Conservation (phyloP, 2,797 vertebrate species). For the Glyptemys insculpta region DNA sequence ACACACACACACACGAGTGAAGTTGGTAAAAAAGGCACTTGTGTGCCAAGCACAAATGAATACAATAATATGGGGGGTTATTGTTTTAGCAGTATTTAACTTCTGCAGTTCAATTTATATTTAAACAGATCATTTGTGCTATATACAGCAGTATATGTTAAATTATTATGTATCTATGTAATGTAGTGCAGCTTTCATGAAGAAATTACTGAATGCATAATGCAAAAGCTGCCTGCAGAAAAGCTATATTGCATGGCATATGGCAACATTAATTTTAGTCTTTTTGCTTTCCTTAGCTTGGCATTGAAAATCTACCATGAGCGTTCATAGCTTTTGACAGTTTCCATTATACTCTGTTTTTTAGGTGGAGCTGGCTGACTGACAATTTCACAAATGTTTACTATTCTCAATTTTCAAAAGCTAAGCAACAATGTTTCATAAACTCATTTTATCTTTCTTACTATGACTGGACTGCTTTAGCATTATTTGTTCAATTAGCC, state of each 20-base stretch:
- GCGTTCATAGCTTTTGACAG: background rate
- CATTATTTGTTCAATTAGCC: background rate
- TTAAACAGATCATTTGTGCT: background rate
- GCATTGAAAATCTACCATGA: background rate
- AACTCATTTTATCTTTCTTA: background rate
- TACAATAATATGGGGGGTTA: accelerated
- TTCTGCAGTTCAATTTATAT: background rate
- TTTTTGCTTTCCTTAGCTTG: background rate
- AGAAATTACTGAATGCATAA: background rate
- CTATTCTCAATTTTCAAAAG: background rate
- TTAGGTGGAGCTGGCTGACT: background rate
- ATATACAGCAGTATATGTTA: accelerated
- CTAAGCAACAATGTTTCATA: background rate
- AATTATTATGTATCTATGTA: accelerated
- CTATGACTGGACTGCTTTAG: accelerated
- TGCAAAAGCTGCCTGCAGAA: background rate
- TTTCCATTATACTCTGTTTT: background rate
- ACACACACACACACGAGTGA: accelerated
- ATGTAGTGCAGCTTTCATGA: background rate
- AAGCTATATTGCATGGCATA: background rate
- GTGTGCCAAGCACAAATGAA: background rate
- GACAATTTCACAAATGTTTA: background rate
- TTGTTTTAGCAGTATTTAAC: background rate
- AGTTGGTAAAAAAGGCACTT: background rate
- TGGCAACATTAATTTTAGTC: background rate